A percentile compares a stretch with the other conserved stretches of the same genome.
Evolutionary conservation across 2,888 invertebrate species (phyloP).

Genomic region (Leptarthrus brevirostris): DNA sequence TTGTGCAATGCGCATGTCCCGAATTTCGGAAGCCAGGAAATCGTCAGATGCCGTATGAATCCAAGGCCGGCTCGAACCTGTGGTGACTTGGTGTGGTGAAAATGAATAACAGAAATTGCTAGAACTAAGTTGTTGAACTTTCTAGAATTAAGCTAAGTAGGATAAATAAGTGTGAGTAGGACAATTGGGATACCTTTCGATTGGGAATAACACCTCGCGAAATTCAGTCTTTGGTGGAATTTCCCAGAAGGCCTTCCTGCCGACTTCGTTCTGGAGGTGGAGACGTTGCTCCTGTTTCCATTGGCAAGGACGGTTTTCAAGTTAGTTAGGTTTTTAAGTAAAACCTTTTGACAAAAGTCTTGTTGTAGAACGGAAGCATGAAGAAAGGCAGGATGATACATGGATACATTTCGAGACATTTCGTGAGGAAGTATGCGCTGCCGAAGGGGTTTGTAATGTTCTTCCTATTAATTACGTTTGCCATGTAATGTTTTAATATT

Average conservation of each 20-base stretch:
- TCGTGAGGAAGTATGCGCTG: constrained; percentile 77
- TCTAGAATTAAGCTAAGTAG: no score
- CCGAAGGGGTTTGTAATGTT: constrained; percentile 77
- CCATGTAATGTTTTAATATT: no score
- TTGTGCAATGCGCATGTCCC: no score
- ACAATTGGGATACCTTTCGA: not conserved
- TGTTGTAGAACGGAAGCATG: constrained; percentile 77
- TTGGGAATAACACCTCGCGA: constrained; percentile 8
- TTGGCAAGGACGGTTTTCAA: constrained; percentile 76
- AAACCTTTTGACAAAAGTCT: constrained; percentile 75
- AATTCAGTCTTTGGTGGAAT: not conserved
- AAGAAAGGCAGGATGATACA: constrained; percentile 77
- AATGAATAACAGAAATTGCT: no score
- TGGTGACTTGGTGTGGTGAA: no score
- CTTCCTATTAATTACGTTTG: no score
- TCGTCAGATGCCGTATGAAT: no score
- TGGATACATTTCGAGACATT: no score
- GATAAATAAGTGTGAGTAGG: no score
- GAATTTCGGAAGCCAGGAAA: no score
- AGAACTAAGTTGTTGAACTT: no score
- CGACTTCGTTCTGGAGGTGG: not conserved
- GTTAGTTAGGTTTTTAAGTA: constrained; percentile 77
- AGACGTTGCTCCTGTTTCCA: not conserved
- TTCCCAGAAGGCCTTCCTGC: not conserved
- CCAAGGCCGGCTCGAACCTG: no score